Evolutionary conservation across 2,797 vertebrate species (phyloP).

Genomic region (Tragopan temminckii): DNA sequence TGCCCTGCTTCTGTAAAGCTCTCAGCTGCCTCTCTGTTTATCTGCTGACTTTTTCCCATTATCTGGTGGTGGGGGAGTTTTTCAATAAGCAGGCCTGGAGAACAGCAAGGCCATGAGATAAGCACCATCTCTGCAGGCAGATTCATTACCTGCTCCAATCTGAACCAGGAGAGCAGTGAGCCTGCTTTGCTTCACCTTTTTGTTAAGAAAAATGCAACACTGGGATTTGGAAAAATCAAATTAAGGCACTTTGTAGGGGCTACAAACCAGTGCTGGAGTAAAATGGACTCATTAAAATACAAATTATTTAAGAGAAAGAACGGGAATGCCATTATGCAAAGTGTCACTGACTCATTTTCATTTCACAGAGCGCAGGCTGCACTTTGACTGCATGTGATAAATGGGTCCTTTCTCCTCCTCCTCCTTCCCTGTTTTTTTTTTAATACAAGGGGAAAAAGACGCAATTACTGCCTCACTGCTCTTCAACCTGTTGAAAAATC

Average conservation of each 20-base stretch:
- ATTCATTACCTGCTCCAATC: slow-evolving; percentile 37
- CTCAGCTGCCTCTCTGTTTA: slow-evolving; percentile 34
- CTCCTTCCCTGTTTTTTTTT: background rate
- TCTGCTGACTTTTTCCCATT: background rate
- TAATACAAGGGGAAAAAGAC: background rate
- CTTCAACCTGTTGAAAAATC: slow-evolving; percentile 20
- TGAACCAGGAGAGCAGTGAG: background rate
- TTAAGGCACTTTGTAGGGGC: background rate
- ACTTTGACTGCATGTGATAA: slow-evolving; percentile 47
- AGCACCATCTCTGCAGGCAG: background rate
- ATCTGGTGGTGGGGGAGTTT: background rate
- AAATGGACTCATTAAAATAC: slow-evolving; percentile 45
- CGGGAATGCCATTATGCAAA: slow-evolving; percentile 22
- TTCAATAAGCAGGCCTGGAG: background rate
- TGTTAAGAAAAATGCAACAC: background rate
- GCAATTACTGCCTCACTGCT: background rate
- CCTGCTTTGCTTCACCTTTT: background rate
- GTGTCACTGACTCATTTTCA: slow-evolving; percentile 32
- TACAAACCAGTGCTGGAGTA: background rate
- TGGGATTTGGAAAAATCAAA: background rate
- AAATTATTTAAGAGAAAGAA: slow-evolving; percentile 47
- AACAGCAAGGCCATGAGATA: background rate
- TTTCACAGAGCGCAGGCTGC: slow-evolving; percentile 9
- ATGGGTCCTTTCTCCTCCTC: background rate
- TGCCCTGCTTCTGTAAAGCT: background rate